Conservation (phyloP, 2,797 vertebrate species). For the Sebastes diaconus region DNA sequence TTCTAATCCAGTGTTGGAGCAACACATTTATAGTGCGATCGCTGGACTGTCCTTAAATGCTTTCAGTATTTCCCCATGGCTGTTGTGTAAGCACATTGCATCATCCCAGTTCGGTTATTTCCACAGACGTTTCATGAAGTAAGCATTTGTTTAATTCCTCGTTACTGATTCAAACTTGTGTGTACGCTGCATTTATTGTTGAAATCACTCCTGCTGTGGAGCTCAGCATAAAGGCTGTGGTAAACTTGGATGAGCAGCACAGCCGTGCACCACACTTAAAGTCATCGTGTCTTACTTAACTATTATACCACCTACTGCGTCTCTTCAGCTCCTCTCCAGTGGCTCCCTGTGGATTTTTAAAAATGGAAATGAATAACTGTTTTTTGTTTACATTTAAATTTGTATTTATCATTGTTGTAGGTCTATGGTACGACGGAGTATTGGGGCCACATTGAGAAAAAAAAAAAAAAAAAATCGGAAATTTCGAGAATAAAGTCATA, state of each 20-base stretch:
- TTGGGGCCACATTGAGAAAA: accelerated
- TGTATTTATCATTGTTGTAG: too few species aligned
- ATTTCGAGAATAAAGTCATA: too few species aligned
- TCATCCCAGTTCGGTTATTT: neutral
- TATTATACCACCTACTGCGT: neutral
- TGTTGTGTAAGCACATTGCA: neutral
- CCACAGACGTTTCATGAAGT: neutral
- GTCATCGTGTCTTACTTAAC: neutral
- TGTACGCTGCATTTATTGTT: neutral
- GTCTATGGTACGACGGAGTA: too few species aligned
- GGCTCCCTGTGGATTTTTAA: accelerated
- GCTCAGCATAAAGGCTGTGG: neutral
- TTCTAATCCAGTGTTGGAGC: neutral
- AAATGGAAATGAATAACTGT: too few species aligned
- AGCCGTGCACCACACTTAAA: neutral
- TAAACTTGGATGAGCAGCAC: neutral
- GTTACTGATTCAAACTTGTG: neutral
- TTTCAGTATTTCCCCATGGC: neutral
- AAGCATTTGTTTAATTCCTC: neutral
- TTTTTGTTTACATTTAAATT: too few species aligned
- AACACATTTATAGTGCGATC: neutral
- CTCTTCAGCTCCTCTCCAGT: too few species aligned
- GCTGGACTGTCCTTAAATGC: neutral
- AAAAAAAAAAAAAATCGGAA: accelerated
- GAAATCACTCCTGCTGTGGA: neutral